These are phyloP conservation scores for Characodon lateralis DNA, from an alignment of 2,797 vertebrate species.

Conservation along the genomic window DNA sequence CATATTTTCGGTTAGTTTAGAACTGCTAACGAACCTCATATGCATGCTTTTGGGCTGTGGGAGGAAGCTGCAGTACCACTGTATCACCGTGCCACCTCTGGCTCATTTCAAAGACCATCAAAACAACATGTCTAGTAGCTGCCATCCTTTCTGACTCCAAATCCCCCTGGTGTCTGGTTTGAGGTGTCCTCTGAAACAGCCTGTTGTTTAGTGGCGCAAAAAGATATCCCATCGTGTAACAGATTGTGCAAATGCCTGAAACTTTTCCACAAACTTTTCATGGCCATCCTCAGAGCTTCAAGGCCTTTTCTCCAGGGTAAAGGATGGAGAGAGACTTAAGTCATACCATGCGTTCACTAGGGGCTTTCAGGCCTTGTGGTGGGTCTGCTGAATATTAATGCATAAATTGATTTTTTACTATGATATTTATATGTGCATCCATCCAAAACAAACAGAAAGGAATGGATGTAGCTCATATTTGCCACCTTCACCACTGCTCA, in stretches of 20 bases:
- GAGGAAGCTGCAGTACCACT: neutral
- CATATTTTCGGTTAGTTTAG: too few relatives aligned
- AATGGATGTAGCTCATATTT: constrained; percentile 71
- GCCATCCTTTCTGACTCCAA: neutral
- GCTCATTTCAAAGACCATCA: neutral
- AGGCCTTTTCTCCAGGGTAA: constrained; percentile 35
- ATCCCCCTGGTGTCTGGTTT: neutral
- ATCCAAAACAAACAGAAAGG: constrained; percentile 78
- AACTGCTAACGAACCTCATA: neutral
- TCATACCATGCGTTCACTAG: constrained; percentile 68
- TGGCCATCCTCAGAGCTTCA: constrained; percentile 63
- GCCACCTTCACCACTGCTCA: constrained; percentile 54
- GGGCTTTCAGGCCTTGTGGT: constrained; percentile 75
- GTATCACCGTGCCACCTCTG: neutral
- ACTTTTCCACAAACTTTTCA: constrained; percentile 65
- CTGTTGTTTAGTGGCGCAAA: constrained; percentile 25
- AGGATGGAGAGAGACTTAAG: constrained; percentile 17
- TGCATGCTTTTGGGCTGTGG: neutral
- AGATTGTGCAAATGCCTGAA: constrained; percentile 30
- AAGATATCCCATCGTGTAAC: constrained; percentile 27
- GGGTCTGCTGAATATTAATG: constrained; percentile 80
- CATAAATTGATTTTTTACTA: constrained; percentile 83
- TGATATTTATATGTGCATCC: constrained; percentile 71
- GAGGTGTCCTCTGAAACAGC: constrained; percentile 27
- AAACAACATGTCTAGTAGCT: neutral